A percentile compares a stretch with the other conserved stretches of the same genome.
These are phyloP conservation scores for Ivindomyrus marchei DNA, from an alignment of 2,113 vertebrate species.

Conservation along the genomic window DNA sequence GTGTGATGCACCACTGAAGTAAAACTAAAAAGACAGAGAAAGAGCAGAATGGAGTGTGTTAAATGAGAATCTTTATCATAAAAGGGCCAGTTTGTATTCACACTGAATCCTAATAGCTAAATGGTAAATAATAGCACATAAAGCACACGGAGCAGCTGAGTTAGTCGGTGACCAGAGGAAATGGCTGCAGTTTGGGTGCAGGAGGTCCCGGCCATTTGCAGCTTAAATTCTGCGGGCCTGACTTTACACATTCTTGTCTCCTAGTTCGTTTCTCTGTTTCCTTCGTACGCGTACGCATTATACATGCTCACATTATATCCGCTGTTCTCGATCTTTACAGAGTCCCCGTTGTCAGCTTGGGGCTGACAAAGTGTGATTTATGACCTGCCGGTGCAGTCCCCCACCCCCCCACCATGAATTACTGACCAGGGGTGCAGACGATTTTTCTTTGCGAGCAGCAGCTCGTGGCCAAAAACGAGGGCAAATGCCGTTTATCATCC, in stretches of 20 bases:
- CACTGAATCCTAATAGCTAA: background rate
- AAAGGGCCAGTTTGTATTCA: background rate
- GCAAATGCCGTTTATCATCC: conserved; percentile 69
- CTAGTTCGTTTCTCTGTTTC: background rate
- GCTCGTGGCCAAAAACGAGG: conserved; percentile 61
- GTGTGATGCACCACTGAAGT: background rate
- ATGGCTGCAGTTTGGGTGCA: background rate
- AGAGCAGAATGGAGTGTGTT: background rate
- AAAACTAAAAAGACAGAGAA: background rate
- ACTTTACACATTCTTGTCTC: background rate
- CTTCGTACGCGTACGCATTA: background rate
- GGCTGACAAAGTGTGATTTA: conserved; percentile 54
- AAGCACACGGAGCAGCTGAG: background rate
- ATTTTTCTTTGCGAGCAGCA: conserved; percentile 62
- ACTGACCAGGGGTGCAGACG: conserved; percentile 51
- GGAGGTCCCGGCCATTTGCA: background rate
- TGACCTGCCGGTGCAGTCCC: conserved; percentile 27
- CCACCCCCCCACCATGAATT: conserved; percentile 53
- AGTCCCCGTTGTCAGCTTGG: background rate
- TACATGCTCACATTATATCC: background rate
- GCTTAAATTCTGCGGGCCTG: background rate
- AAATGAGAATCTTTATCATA: background rate
- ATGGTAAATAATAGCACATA: background rate
- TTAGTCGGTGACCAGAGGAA: background rate
- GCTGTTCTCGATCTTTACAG: background rate